phyloP scores from a whole-genome alignment of 2,888 invertebrate species.

The Beris chalybata region DNA sequence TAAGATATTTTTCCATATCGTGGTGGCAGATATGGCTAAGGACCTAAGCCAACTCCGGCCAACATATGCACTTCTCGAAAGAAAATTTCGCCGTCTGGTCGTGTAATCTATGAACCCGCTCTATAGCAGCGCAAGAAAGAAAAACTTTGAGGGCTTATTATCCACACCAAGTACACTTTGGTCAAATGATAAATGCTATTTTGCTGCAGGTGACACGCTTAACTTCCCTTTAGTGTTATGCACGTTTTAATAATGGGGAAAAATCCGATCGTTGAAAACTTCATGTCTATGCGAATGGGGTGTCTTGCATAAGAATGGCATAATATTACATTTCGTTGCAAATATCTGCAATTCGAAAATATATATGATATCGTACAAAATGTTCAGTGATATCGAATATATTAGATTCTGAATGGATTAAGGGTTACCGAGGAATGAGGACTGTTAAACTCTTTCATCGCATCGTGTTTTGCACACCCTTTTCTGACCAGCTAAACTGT shows the following conservation, averaged over 20 bases:
- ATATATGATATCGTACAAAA: too few relatives aligned
- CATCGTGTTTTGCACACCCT: too few relatives aligned
- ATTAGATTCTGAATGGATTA: too few relatives aligned
- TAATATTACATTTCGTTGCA: too few relatives aligned
- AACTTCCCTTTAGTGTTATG: neutral
- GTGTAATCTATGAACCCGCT: conserved; percentile 2
- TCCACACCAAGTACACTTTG: neutral
- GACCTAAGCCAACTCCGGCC: neutral
- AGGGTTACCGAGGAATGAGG: too few relatives aligned
- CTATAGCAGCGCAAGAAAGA: neutral
- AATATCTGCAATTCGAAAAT: too few relatives aligned
- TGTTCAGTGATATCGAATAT: too few relatives aligned
- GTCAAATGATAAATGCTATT: conserved; percentile 2
- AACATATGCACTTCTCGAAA: neutral
- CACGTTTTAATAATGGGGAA: neutral
- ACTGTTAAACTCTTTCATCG: too few relatives aligned
- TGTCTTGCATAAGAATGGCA: too few relatives aligned
- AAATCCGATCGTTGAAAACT: too few relatives aligned
- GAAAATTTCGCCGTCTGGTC: neutral
- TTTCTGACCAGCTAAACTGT: too few relatives aligned
- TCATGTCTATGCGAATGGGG: too few relatives aligned
- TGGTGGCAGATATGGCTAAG: neutral
- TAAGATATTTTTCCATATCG: neutral
- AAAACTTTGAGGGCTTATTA: conserved; percentile 3
- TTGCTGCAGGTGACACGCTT: conserved; percentile 8